phyloP scores from a whole-genome alignment of 1,140 invertebrate genomes.

The Anoplophora glabripennis region DNA sequence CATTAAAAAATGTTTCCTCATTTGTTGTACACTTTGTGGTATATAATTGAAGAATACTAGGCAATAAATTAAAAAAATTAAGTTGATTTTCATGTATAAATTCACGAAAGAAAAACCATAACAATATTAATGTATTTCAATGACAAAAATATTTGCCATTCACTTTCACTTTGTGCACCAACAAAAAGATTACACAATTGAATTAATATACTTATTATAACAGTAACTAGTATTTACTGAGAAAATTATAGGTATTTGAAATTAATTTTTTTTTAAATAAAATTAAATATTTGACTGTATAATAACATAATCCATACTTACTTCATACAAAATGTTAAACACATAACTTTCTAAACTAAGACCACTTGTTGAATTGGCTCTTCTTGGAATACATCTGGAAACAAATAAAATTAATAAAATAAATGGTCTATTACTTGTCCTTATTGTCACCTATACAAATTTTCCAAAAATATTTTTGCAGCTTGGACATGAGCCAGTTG shows the following conservation, averaged over 20 bases:
- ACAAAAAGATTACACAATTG: not conserved
- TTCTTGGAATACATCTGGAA: conserved; percentile 69
- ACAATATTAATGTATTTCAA: conserved; percentile 50
- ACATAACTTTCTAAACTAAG: conserved; percentile 89
- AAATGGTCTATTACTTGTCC: not conserved
- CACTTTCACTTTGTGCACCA: too few species aligned
- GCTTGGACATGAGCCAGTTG: conserved; percentile 87
- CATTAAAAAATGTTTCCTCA: too few species aligned
- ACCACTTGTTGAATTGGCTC: conserved; percentile 66
- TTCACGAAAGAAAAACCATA: conserved; percentile 75
- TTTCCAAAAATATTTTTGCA: conserved; percentile 79
- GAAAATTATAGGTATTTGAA: not conserved
- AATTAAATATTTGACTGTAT: not conserved
- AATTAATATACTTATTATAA: not conserved
- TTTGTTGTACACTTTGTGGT: too few species aligned
- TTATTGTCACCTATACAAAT: conserved; percentile 72
- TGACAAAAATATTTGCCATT: not conserved
- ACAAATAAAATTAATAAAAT: conserved; percentile 4
- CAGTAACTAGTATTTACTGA: not conserved
- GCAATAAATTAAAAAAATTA: too few species aligned
- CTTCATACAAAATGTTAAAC: conserved; percentile 93
- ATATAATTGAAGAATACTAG: too few species aligned
- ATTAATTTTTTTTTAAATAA: not conserved
- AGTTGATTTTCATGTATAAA: too few species aligned
- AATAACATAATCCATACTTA: conserved; percentile 54